phyloP scores from a whole-genome alignment of 2,113 vertebrate species.

The Bombycilla garrulus region DNA sequence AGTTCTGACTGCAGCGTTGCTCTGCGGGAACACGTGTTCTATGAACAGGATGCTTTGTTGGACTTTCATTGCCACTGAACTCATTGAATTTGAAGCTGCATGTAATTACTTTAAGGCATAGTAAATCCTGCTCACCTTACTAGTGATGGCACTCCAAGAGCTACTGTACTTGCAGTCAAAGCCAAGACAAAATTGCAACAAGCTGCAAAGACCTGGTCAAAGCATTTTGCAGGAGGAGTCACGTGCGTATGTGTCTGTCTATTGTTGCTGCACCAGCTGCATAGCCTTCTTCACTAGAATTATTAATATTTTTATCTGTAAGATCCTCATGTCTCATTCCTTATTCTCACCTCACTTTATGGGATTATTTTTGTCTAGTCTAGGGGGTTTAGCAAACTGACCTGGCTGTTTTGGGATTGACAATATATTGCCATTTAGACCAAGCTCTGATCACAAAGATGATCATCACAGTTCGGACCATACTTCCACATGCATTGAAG shows the following conservation, averaged over 20 bases:
- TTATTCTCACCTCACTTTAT: not conserved
- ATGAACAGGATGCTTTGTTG: not conserved
- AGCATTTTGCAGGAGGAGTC: not conserved
- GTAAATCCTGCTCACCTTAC: slow-evolving; percentile 38
- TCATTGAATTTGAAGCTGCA: slow-evolving; percentile 13
- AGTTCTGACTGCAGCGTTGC: not conserved
- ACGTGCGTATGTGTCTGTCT: rapidly evolving
- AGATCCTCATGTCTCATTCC: not conserved
- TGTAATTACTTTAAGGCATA: slow-evolving; percentile 36
- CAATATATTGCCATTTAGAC: not conserved
- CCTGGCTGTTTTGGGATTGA: not conserved
- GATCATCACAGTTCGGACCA: not conserved
- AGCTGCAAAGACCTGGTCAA: not conserved
- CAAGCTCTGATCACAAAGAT: not conserved
- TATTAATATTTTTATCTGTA: not conserved
- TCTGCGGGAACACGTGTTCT: not conserved
- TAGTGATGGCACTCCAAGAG: not conserved
- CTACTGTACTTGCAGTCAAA: not conserved
- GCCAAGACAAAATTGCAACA: not conserved
- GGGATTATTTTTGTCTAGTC: not conserved
- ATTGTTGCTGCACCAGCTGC: not conserved
- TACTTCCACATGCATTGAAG: not conserved
- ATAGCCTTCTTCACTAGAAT: not conserved
- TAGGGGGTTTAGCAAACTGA: not conserved
- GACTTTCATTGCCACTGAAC: not conserved